Evolutionary conservation across 1,140 invertebrate species (phyloP).

Genomic region (Halyomorpha halys): DNA sequence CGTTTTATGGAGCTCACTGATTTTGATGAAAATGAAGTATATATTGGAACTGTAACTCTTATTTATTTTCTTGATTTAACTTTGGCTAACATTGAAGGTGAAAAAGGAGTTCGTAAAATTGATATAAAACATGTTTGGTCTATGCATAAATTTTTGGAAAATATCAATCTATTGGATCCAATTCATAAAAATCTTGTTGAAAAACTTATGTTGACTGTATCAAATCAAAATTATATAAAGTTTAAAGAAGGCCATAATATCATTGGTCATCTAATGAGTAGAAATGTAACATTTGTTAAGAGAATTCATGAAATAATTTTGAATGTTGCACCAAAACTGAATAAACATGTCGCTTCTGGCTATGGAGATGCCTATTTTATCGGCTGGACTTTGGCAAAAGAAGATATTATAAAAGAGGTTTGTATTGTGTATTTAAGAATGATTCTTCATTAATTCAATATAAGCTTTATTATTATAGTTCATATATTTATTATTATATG

Average conservation of each 20-base stretch:
- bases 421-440: background rate
- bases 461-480: background rate
- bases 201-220: conserved; percentile 14
- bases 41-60: background rate
- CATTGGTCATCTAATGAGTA: conserved; percentile 21
- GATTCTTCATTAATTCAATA: background rate
- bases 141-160: background rate
- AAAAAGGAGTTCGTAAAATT: background rate
- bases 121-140: conserved; percentile 20
- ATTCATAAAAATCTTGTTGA: conserved; percentile 2
- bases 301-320: conserved; percentile 22
- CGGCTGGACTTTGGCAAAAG: conserved; percentile 21
- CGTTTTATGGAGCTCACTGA: background rate
- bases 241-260: conserved; percentile 23
- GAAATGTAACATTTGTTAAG: conserved; percentile 18
- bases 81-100: too few species aligned
- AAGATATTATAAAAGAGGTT: conserved; percentile 19
- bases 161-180: conserved; percentile 15
- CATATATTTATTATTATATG: background rate
- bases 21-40: background rate
- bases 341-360: conserved; percentile 19
- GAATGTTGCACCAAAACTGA: conserved; percentile 16
- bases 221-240: conserved; percentile 5
- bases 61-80: conserved; percentile 11
- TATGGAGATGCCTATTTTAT: conserved; percentile 26